Evolutionary conservation across 2,797 vertebrate species (phyloP).

Genomic region (Labeo calbasu): DNA sequence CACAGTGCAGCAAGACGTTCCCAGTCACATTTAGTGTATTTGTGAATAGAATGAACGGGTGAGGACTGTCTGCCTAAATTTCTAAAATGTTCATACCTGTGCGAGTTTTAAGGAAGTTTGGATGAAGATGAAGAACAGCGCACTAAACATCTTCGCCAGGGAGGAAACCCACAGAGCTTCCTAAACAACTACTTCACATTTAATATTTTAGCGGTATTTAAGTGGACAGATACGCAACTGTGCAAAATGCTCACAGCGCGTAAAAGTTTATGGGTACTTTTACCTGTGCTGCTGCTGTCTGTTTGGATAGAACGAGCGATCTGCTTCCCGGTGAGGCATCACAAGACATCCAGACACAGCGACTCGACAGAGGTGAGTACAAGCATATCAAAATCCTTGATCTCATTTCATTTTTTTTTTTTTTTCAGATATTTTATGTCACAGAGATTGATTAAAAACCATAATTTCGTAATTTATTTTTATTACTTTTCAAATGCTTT

Average conservation of each 20-base stretch:
- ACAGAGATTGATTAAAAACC: not conserved
- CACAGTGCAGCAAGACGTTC: slow-evolving; percentile 25
- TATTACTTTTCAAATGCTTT: not conserved
- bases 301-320: slow-evolving; percentile 69
- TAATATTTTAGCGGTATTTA: not conserved
- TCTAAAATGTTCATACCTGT: slow-evolving; percentile 1
- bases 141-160: not conserved
- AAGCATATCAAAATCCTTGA: not conserved
- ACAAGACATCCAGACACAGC: slow-evolving; percentile 66
- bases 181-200: too few relatives aligned
- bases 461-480: too few relatives aligned
- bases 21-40: slow-evolving; percentile 4
- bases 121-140: slow-evolving; percentile 9
- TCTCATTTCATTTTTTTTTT: not conserved
- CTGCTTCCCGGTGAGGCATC: slow-evolving; percentile 78
- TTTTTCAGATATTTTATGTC: not conserved
- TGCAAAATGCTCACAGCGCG: slow-evolving; percentile 68
- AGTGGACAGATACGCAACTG: not conserved
- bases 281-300: slow-evolving; percentile 73
- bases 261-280: slow-evolving; percentile 69
- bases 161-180: not conserved
- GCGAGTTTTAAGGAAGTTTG: slow-evolving; percentile 7
- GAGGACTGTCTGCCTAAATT: not conserved
- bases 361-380: slow-evolving; percentile 74
- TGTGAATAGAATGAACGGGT: not conserved